Evolutionary conservation across 1,140 invertebrate genomes (phyloP).

Genomic region (Hyles vespertilio): DNA sequence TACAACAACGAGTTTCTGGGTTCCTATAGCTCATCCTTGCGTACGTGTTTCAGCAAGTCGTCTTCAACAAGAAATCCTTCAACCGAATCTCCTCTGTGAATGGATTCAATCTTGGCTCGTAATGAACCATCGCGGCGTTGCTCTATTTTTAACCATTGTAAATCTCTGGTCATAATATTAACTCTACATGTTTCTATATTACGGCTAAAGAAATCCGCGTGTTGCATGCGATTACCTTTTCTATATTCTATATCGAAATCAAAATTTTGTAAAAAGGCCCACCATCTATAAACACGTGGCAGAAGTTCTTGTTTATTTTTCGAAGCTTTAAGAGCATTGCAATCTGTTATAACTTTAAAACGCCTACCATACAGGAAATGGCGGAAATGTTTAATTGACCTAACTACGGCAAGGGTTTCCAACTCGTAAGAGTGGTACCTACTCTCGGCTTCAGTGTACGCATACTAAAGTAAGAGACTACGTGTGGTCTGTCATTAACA

Average conservation of each 20-base stretch:
- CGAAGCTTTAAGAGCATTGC: conserved; percentile 30
- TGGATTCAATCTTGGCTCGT: conserved; percentile 10
- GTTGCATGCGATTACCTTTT: conserved; percentile 18
- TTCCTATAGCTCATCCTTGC: conserved; percentile 12
- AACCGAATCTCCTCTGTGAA: background rate
- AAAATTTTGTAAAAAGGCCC: conserved; percentile 30
- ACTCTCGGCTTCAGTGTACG: background rate
- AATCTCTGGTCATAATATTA: conserved; percentile 8
- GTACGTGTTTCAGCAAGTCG: conserved; percentile 6
- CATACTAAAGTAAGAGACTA: too few relatives aligned
- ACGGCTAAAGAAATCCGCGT: conserved; percentile 14
- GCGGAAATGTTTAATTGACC: too few relatives aligned
- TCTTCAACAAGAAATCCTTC: conserved; percentile 8
- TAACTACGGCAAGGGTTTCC: too few relatives aligned
- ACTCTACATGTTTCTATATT: conserved; percentile 12
- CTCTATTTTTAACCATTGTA: background rate
- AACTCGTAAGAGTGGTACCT: background rate
- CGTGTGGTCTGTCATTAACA: too few relatives aligned
- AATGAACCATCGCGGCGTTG: conserved; percentile 6
- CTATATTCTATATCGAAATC: conserved; percentile 20
- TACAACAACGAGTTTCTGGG: background rate
- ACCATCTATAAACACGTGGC: conserved; percentile 43
- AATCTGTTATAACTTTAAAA: conserved; percentile 39
- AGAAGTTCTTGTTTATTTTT: conserved; percentile 33
- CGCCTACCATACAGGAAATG: too few relatives aligned